Evolutionary conservation across 2,797 vertebrate species (phyloP), one percentile per base, ranked within the genome.

Genomic region (Carduelis carduelis): DNA sequence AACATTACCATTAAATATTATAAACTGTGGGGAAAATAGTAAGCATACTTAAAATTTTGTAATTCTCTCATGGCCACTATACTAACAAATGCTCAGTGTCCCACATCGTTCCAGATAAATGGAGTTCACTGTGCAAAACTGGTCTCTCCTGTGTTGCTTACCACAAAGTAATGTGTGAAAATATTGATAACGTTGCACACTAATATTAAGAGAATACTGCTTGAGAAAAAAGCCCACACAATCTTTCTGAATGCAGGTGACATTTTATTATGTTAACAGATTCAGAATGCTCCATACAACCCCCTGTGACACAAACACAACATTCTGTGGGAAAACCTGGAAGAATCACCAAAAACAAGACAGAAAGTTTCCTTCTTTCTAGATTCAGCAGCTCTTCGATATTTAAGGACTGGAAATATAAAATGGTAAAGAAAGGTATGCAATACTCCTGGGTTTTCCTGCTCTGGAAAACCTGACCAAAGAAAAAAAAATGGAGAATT

Each of bases 371-470:
- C 30, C 95, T 96, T 60, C 95, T 95, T 83, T 96, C 94, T 97
- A 96, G 79, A 93, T 87, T 96, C 91, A 87, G 86, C 94, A 93
- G 37, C 89, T 90, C 91, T 95, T 95, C 94, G 0, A 28, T 94
- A 60, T 95, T 88, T 96, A 97, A 97, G 83, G 82, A 96, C 88
- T 97, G 96, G 96, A 97, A 95, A 92, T 93, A 79, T 97, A 97
- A 96, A 94, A 88, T 95, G 89, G 63, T 91, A 81, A 97, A 96
- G 93, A 95, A 96, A 97, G 96, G 96, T 97, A 97, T 91, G 97
- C 87, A 83, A 83, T 63, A 55, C 12, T 95, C 83, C 72, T 86
- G 80, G 80, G 92, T 97, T 96, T 97, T 97, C 95, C 95, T 59
- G 24, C 43, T 63, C 53, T 90, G 96, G 96, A 97, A 97, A 96